Percentiles rank a stretch among this genome's conserved stretches.
These are phyloP conservation scores for Hydrophis major DNA, from an alignment of 2,797 vertebrate genomes.

Conservation along the genomic window DNA sequence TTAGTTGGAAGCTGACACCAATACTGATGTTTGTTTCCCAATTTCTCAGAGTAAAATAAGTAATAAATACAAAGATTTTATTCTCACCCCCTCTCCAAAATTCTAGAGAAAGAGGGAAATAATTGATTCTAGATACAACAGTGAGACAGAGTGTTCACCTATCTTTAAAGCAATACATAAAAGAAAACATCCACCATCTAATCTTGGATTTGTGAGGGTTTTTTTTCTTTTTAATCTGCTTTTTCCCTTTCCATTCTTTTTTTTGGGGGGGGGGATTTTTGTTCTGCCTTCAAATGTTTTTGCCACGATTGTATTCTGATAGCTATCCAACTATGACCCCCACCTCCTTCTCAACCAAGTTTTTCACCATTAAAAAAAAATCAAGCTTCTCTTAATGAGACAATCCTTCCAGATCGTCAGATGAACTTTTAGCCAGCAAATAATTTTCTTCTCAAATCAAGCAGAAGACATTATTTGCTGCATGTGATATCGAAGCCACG, in stretches of 20 bases:
- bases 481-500: conserved; percentile 31
- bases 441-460: conserved; percentile 49
- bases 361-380: conserved; percentile 59
- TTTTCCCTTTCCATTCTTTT: background rate
- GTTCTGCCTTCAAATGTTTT: conserved; percentile 23
- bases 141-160: background rate
- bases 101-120: background rate
- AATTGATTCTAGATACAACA: background rate
- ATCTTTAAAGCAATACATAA: background rate
- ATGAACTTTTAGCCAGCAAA: conserved; percentile 61
- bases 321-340: conserved; percentile 68
- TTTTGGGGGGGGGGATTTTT: background rate
- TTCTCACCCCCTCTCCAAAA: background rate
- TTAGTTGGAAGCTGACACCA: too few relatives aligned
- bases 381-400: conserved; percentile 64
- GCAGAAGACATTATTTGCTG: conserved; percentile 43
- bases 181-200: too few relatives aligned
- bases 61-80: too few relatives aligned
- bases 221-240: too few relatives aligned
- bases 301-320: conserved; percentile 54
- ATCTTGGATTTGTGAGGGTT: background rate
- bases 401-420: conserved; percentile 74
- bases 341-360: conserved; percentile 69
- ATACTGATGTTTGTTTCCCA: too few relatives aligned
- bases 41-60: too few relatives aligned